Conservation (phyloP, 2,113 vertebrate species). For the Neoarius graeffei region DNA sequence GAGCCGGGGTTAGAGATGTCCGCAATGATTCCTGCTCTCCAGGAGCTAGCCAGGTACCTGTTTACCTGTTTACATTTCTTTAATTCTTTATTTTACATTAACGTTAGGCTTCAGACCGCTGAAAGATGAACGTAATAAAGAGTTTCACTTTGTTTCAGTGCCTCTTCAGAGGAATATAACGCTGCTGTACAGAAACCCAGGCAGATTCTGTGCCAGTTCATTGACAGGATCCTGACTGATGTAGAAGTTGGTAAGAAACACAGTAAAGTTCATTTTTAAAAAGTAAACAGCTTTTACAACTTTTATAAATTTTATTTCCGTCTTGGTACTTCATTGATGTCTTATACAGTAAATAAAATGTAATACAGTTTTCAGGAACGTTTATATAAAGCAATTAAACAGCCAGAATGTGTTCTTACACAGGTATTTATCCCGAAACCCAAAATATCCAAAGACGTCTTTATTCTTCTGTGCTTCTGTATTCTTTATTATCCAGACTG, state of each 20-base stretch:
- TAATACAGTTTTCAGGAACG: neutral
- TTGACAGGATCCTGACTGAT: constrained; percentile 94
- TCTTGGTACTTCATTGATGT: neutral
- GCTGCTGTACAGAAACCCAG: constrained; percentile 89
- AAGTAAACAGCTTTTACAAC: neutral
- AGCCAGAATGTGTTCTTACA: no score
- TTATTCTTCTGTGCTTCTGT: neutral
- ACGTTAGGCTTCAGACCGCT: neutral
- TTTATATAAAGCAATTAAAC: no score
- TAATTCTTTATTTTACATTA: constrained; percentile 3
- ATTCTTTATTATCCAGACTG: neutral
- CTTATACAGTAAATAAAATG: no score
- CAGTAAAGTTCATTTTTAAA: neutral
- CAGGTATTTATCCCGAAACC: neutral
- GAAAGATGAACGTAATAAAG: neutral
- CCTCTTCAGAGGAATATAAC: constrained; percentile 83
- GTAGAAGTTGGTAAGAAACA: constrained; percentile 88
- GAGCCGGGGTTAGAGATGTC: constrained; percentile 89
- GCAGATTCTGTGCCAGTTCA: constrained; percentile 96
- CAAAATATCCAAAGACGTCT: neutral
- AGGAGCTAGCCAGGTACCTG: constrained; percentile 85
- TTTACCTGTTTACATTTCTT: neutral
- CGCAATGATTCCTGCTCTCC: constrained; percentile 93
- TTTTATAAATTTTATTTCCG: no score
- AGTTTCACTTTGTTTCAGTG: constrained; percentile 66